phyloP scores from a whole-genome alignment of 1,140 invertebrate species.

The Temnothorax longispinosus region DNA sequence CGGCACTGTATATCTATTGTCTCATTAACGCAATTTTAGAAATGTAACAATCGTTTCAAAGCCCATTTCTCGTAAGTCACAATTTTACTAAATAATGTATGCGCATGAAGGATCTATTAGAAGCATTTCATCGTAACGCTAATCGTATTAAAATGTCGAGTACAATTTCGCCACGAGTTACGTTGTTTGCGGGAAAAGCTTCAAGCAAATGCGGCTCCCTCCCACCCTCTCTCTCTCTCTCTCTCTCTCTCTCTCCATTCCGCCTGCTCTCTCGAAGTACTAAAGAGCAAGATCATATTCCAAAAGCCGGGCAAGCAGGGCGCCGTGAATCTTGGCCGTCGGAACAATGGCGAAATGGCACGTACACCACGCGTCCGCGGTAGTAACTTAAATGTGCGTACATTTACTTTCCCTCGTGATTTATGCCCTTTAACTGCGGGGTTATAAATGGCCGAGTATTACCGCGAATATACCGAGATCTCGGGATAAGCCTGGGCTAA shows the following conservation, averaged over 20 bases:
- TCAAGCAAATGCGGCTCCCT: slow-evolving; percentile 15
- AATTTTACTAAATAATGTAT: slow-evolving; percentile 41
- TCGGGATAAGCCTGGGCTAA: slow-evolving; percentile 58
- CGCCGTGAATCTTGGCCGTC: slow-evolving; percentile 50
- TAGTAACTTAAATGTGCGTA: slow-evolving; percentile 62
- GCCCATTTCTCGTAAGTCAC: background rate
- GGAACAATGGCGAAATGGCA: slow-evolving; percentile 62
- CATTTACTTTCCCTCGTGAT: slow-evolving; percentile 61
- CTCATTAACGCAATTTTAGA: slow-evolving; percentile 4
- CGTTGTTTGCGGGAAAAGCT: slow-evolving; percentile 49
- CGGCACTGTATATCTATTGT: background rate
- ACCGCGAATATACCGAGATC: slow-evolving; percentile 63
- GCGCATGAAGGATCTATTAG: slow-evolving; percentile 45
- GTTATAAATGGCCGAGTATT: slow-evolving; percentile 66
- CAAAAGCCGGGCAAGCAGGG: slow-evolving; percentile 46
- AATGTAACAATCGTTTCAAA: slow-evolving; percentile 10
- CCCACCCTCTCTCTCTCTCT: background rate
- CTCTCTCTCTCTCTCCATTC: background rate
- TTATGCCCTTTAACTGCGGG: slow-evolving; percentile 64
- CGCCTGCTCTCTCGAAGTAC: background rate
- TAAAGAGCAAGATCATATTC: slow-evolving; percentile 60
- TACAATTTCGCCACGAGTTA: slow-evolving; percentile 42
- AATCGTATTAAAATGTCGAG: slow-evolving; percentile 48
- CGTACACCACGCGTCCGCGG: slow-evolving; percentile 52
- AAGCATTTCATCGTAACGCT: slow-evolving; percentile 44